Conservation (phyloP, 2,888 invertebrate genomes). For the Amaurobius ferox region DNA sequence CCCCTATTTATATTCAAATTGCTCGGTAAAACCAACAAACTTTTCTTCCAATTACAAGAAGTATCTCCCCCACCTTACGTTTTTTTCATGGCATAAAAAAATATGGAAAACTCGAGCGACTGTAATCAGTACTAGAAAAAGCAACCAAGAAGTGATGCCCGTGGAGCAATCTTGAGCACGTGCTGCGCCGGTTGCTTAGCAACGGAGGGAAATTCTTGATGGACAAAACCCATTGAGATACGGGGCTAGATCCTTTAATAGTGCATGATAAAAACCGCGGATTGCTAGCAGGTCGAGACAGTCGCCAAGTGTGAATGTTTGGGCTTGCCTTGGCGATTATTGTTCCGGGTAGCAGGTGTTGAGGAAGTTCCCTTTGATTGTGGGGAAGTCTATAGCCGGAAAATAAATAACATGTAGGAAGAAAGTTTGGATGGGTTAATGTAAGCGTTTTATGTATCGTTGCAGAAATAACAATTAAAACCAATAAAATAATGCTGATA, state of each 20-base stretch:
- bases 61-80: not conserved
- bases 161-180: constrained; percentile 40
- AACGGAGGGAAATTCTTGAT: constrained; percentile 34
- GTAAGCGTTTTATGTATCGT: no score
- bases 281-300: constrained; percentile 17
- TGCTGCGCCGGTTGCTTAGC: constrained; percentile 40
- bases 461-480: no score
- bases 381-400: not conserved
- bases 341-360: constrained; percentile 1
- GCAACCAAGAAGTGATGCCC: not conserved
- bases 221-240: constrained; percentile 44
- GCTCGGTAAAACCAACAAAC: constrained; percentile 2
- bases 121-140: constrained; percentile 17
- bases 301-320: constrained; percentile 15
- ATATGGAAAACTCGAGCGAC: not conserved
- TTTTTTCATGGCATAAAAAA: constrained; percentile 11
- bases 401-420: not conserved
- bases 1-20: constrained; percentile 23
- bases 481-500: no score
- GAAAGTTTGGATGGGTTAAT: no score
- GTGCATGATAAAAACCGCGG: constrained; percentile 51
- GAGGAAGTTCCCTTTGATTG: constrained; percentile 12
- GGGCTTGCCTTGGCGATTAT: constrained; percentile 29
- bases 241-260: constrained; percentile 23
- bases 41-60: constrained; percentile 14